Conservation (phyloP, 2,113 vertebrate species). For the Ailuropoda melanoleuca region DNA sequence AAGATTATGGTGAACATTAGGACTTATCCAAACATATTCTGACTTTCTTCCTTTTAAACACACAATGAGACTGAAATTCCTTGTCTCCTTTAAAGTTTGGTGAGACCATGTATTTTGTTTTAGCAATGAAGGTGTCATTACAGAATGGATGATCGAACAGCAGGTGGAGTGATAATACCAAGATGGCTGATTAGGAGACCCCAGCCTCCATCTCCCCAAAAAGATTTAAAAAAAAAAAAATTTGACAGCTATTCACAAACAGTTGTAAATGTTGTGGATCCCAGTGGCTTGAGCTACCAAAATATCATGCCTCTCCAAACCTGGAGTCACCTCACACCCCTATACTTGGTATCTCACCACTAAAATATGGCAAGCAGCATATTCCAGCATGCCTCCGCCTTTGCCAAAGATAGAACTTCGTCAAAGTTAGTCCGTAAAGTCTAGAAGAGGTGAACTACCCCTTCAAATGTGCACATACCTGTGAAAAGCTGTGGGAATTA, state of each 20-base stretch:
- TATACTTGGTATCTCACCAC: background rate
- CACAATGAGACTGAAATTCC: background rate
- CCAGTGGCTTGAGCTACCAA: background rate
- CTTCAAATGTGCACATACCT: background rate
- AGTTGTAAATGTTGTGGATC: background rate
- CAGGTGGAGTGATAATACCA: background rate
- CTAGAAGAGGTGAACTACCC: background rate
- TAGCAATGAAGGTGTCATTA: background rate
- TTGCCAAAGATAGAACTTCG: background rate
- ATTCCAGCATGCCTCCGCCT: background rate
- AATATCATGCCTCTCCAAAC: background rate
- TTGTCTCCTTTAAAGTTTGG: background rate
- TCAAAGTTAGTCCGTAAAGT: background rate
- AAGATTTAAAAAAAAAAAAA: background rate
- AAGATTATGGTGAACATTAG: background rate
- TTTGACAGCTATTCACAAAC: background rate
- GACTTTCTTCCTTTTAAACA: background rate
- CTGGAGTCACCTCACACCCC: background rate
- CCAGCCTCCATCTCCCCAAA: fast-evolving
- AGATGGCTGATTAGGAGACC: background rate
- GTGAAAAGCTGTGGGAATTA: background rate
- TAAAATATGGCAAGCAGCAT: background rate
- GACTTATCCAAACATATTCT: background rate
- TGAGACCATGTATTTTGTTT: background rate
- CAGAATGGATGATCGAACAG: background rate